Evolutionary conservation across 53 echinoderm and acorn worm genomes (phyloP).

Genomic region (Paracentrotus lividus): DNA sequence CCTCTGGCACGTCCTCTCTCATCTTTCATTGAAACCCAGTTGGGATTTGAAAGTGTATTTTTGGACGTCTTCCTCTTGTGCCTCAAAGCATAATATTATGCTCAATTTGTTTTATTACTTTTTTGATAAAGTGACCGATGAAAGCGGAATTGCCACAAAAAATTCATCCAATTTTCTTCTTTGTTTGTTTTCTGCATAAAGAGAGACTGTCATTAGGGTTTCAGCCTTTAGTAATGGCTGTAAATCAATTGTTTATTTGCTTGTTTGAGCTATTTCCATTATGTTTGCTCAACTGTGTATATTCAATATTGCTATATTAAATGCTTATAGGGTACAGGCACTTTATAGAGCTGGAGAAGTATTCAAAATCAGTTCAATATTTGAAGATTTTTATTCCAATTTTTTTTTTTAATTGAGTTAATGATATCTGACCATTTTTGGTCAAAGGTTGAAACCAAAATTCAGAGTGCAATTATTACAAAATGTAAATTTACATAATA

Average conservation of each 20-base stretch:
- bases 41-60: constrained; percentile 4
- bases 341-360: too few species aligned
- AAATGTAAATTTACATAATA: too few species aligned
- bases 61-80: background rate
- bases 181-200: background rate
- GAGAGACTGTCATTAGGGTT: background rate
- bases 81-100: background rate
- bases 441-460: too few species aligned
- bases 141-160: background rate
- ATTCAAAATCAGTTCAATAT: too few species aligned
- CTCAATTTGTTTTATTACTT: background rate
- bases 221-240: constrained; percentile 9
- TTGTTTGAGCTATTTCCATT: too few species aligned
- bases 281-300: too few species aligned
- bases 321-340: too few species aligned
- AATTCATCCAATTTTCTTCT: background rate
- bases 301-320: too few species aligned
- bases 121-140: background rate
- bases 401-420: too few species aligned
- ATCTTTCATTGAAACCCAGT: background rate
- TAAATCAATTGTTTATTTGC: background rate
- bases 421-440: too few species aligned
- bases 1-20: background rate
- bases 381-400: too few species aligned
- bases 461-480: too few species aligned